phyloP scores from a whole-genome alignment of 2,888 invertebrate genomes.

The Incurvaria masculella region DNA sequence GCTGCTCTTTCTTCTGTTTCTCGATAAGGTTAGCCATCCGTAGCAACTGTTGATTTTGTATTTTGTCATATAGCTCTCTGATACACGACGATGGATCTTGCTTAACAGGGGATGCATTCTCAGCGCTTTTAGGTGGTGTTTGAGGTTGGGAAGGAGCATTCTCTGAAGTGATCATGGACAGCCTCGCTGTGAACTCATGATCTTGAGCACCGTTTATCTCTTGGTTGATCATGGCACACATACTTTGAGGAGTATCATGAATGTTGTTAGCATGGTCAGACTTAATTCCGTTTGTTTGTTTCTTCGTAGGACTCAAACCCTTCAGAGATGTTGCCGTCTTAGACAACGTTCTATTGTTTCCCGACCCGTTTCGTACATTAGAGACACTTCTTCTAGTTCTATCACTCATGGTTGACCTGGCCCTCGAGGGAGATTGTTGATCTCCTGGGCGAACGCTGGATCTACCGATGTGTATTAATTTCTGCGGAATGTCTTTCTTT shows the following conservation, averaged over 20 bases:
- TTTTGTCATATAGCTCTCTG: constrained; percentile 43
- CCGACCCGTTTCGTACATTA: too few species aligned
- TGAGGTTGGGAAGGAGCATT: neutral
- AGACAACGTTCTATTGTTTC: too few species aligned
- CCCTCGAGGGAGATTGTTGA: neutral
- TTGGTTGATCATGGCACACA: too few species aligned
- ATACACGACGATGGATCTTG: constrained; percentile 39
- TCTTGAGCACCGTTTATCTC: neutral
- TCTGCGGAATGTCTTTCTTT: neutral
- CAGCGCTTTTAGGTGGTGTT: neutral
- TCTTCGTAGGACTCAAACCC: too few species aligned
- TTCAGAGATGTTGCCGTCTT: too few species aligned
- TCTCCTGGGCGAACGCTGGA: neutral
- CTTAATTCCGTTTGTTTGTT: too few species aligned
- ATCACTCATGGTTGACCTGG: neutral
- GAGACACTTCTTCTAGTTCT: neutral
- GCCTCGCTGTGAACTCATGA: constrained; percentile 26
- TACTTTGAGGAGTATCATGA: too few species aligned
- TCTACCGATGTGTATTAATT: neutral
- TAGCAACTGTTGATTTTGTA: constrained; percentile 62
- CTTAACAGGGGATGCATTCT: neutral
- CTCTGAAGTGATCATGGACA: neutral
- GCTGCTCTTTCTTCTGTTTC: constrained; percentile 63
- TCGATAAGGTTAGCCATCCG: constrained; percentile 61
- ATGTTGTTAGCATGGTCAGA: too few species aligned